phyloP scores from a whole-genome alignment of 2,888 invertebrate species.

The Sialis lutaria region DNA sequence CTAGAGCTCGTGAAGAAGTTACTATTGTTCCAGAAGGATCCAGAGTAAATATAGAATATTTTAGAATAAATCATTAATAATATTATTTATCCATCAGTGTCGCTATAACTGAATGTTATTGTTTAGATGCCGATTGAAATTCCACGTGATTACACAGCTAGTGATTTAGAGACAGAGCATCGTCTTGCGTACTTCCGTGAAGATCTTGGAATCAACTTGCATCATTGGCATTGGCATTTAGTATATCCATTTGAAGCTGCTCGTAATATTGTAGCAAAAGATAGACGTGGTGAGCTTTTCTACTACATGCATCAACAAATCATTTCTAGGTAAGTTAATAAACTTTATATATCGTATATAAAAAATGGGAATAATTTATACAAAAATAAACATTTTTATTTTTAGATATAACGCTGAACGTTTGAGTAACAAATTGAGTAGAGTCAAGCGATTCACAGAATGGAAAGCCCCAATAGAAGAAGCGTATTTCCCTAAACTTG shows the following conservation, averaged over 20 bases:
- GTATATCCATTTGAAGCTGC: conserved; percentile 64
- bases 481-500: conserved; percentile 72
- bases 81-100: background rate
- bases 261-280: conserved; percentile 45
- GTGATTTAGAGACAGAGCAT: conserved; percentile 58
- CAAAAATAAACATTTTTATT: background rate
- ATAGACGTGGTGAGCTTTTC: conserved; percentile 63
- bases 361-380: background rate
- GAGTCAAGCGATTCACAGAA: conserved; percentile 43
- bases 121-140: conserved; percentile 46
- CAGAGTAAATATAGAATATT: conserved; percentile 30
- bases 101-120: background rate
- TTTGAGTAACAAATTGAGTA: conserved; percentile 47
- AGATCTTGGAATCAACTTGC: conserved; percentile 69
- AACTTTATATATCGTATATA: background rate
- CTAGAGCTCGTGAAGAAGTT: conserved; percentile 49
- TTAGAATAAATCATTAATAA: background rate
- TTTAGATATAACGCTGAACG: conserved; percentile 60
- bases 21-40: conserved; percentile 39
- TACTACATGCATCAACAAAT: conserved; percentile 65
- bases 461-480: conserved; percentile 52
- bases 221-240: conserved; percentile 87
- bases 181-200: conserved; percentile 70
- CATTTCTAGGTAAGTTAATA: conserved; percentile 28
- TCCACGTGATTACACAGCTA: conserved; percentile 58